phyloP scores from a whole-genome alignment of 2,797 vertebrate genomes.

The Schizothorax lantsangensis region DNA sequence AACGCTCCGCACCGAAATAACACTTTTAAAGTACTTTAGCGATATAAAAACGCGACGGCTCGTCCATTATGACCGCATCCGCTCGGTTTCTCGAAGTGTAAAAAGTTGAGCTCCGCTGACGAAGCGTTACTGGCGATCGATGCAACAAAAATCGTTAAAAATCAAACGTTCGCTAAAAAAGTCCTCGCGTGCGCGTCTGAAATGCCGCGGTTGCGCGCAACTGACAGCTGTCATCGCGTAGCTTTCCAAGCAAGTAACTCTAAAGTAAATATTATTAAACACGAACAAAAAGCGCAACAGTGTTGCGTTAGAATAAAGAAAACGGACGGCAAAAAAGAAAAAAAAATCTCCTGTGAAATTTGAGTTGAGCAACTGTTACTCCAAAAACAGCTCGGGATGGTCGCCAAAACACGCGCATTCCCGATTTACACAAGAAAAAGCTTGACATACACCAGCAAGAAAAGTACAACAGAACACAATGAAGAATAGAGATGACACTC shows the following conservation, averaged over 20 bases:
- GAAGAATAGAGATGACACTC: constrained; percentile 61
- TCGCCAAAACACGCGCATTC: constrained; percentile 66
- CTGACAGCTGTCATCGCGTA: constrained; percentile 41
- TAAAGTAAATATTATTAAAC: background rate
- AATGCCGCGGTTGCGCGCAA: background rate
- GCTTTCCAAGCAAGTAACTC: background rate
- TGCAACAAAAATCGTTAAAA: background rate
- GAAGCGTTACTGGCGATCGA: background rate
- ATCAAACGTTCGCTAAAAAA: background rate
- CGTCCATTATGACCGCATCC: background rate
- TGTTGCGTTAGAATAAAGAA: background rate
- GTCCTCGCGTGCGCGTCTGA: background rate
- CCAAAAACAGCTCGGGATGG: constrained; percentile 70
- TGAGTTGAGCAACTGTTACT: constrained; percentile 69
- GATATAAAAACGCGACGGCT: background rate
- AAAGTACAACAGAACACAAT: background rate
- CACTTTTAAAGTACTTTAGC: background rate
- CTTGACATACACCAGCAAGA: constrained; percentile 21
- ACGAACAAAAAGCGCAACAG: background rate
- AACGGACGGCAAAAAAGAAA: background rate
- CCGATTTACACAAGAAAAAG: constrained; percentile 56
- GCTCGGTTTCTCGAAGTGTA: background rate
- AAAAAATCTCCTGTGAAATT: constrained; percentile 52
- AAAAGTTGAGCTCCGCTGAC: background rate
- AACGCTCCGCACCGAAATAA: background rate